Evolutionary conservation across 2,113 vertebrate species (phyloP), one percentile per base, ranked within the genome.

Genomic region (Tetrao urogallus): DNA sequence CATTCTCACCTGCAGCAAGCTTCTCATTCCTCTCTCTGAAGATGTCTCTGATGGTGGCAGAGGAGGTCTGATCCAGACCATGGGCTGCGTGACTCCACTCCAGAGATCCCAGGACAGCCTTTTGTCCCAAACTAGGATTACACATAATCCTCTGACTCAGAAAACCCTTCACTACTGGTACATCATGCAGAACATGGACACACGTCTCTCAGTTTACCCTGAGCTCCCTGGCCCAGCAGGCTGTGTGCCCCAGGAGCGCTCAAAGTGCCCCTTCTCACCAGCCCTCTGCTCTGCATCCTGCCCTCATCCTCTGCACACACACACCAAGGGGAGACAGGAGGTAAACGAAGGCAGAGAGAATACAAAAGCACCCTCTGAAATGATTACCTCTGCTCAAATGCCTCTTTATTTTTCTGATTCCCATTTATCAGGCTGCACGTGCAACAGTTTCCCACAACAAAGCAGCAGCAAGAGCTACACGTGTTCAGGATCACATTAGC

Each of bases 31-130:
- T 87, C 15, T 13, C 42, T 5, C 13, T 42, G 10, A 38, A 52
- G 27, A 7, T 10, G 15, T 36, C 32, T 61, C 38, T 27, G 12
- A 57, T 1, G 6, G 16, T 19, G 15, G 27, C 52, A 42, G 48
- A 3, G 1, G 36, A 58, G 20, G 17, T 28, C 40, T 43, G 74
- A 84, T 47, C 12, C 52, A 70, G 61, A 16, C 21, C 30, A 47
- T 11, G 48, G 71, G 21, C 2, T 8, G 11, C 0, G 0, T 4
- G 21, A 7, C 30, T 72, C 30, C 7, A 5, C n/a, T 30, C 58
- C 74, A 65, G 65, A 70, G 65, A 2, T 1, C 21, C 61, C 25
- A 2, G 11, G 18, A 4, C 48, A 78, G 21, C 61, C 40, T 36
- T 71, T 42, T 34, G 5, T 48, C 72, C 63, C 76, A 67, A 79